Evolutionary conservation across 1,140 invertebrate species (phyloP).

Genomic region (Diachasma alloeum): DNA sequence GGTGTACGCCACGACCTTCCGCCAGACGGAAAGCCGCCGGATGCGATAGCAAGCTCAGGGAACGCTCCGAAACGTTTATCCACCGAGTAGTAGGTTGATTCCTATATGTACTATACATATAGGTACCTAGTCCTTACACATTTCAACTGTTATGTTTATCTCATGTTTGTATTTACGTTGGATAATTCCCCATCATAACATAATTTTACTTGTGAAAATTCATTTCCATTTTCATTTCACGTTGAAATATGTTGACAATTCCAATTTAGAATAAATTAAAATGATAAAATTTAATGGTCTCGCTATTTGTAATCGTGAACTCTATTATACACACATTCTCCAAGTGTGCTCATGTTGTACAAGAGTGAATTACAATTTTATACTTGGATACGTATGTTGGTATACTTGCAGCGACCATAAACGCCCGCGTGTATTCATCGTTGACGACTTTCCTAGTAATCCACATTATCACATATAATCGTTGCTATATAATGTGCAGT

Average conservation of each 20-base stretch:
- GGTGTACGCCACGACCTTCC: conserved; percentile 25
- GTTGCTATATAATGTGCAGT: background rate
- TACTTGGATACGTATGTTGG: background rate
- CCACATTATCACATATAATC: background rate
- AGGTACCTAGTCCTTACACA: background rate
- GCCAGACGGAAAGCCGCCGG: conserved; percentile 27
- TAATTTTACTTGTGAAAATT: background rate
- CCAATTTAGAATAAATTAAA: background rate
- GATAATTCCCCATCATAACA: background rate
- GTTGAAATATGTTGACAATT: background rate
- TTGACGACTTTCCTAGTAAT: background rate
- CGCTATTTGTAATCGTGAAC: background rate
- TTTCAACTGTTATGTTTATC: background rate
- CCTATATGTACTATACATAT: background rate
- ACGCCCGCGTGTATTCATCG: background rate
- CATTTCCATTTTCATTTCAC: background rate
- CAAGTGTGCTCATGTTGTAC: background rate
- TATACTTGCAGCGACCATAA: background rate
- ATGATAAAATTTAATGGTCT: background rate
- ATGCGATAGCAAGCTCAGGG: conserved; percentile 28
- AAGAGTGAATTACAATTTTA: background rate
- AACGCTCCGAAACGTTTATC: conserved; percentile 20
- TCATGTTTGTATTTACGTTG: background rate
- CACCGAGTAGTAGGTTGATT: background rate
- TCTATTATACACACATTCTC: background rate